These are phyloP conservation scores for Nomada ferruginata DNA, from an alignment of 2,888 invertebrate species.

Conservation along the genomic window DNA sequence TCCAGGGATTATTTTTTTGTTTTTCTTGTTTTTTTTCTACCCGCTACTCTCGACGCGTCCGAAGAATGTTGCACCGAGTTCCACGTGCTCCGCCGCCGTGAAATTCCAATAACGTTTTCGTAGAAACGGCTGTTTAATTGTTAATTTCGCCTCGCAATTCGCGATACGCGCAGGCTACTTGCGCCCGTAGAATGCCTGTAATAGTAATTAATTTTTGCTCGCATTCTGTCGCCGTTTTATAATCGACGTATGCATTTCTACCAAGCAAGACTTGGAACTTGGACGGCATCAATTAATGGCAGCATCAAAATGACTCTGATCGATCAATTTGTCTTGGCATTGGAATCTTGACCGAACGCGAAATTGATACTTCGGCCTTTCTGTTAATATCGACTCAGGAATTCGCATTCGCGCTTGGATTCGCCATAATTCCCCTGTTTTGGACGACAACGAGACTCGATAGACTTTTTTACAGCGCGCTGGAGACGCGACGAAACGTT, in stretches of 20 bases:
- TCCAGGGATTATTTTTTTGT: constrained; percentile 16
- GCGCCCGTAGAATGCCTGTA: no score
- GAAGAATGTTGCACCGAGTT: background rate
- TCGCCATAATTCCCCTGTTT: background rate
- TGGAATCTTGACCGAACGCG: background rate
- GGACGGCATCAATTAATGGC: no score
- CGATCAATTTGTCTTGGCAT: no score
- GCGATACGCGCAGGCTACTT: no score
- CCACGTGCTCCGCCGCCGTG: background rate
- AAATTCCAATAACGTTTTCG: background rate
- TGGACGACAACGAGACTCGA: no score
- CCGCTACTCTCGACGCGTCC: background rate
- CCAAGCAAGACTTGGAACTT: no score
- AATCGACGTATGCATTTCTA: no score
- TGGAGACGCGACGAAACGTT: background rate
- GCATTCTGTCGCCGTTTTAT: no score
- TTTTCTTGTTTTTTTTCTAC: constrained; percentile 6
- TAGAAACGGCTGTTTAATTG: no score
- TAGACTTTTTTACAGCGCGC: background rate
- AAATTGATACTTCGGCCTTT: background rate
- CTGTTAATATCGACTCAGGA: constrained; percentile 3
- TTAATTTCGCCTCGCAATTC: no score
- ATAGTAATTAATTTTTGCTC: no score
- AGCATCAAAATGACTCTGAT: no score
- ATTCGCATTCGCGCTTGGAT: constrained; percentile 27